Base-by-base conservation (phyloP, 2,113 vertebrate species). In the Muscicapa adusta region DNA sequence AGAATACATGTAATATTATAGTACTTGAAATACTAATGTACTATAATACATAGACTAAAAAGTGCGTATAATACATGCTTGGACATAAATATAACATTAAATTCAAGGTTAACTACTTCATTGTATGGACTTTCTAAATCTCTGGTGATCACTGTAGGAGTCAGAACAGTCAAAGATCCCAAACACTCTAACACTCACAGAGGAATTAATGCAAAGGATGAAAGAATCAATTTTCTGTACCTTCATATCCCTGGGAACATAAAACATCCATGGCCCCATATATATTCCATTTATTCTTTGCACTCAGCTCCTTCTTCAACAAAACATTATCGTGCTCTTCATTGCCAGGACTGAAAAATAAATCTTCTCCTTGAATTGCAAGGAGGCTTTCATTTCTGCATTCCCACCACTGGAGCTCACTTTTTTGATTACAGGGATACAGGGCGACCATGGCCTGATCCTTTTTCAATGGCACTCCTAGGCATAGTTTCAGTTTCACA, bases 311-410 rank as follows among this genome's bases (percentile, higher is more conserved):
- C 60, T 98, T 96, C 89, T 98, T 99, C 67, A 99, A 88, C 96
- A 99, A 97, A 71, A 99, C 22, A 14, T 97, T 99, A 89, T 97
- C 98, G 36, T 99, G 98, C 31, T 99, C 98, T 80, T 33, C 92
- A 15, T 99, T 98, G 18, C 98, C 99, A 93, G 98, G 99, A 93
- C 98, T 98, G 53, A 99, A 95, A 96, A 98, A 98, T 28, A 99
- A 92, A 23, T 98, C 97, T 80, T 98, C 96, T 83, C 97, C 97
- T 80, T 88, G 96, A 34, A 99, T 97, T 26, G 98, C 98, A 80
- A 99, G 98, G 22, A 99, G 94, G 3, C 98, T 99, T 61, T 99
- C 98, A 20, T 99, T 99, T 97, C 98, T 99, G 96, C 99, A 99
- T 85, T 99, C 98, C 99, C 99, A 99, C 43, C 97, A 98, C 89